Percentiles rank a stretch among this genome's conserved stretches.
These are phyloP conservation scores for Pristionchus japonicus DNA, from an alignment of 2,888 invertebrate genomes.

Conservation along the genomic window DNA sequence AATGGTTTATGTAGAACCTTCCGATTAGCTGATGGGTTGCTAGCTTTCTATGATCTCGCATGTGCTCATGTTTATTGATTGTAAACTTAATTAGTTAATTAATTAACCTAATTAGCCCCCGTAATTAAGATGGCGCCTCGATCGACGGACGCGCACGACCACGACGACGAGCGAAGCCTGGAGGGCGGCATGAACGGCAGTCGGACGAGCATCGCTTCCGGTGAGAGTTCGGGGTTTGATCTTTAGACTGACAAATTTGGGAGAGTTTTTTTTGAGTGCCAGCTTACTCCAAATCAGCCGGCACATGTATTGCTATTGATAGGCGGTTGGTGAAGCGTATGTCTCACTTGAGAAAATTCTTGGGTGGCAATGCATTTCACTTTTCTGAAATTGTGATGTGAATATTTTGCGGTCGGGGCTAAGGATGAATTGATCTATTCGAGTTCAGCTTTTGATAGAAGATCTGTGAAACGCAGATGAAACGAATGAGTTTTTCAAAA, in stretches of 20 bases:
- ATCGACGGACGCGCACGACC: not conserved
- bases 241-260: no score
- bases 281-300: not conserved
- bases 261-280: no score
- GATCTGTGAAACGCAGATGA: no score
- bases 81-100: not conserved
- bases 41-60: not conserved
- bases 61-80: not conserved
- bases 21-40: no score
- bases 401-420: no score
- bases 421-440: no score
- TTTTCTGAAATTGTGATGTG: no score
- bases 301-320: not conserved
- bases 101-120: not conserved
- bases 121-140: conserved; percentile 29
- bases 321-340: not conserved
- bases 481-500: not conserved
- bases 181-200: conserved; percentile 39
- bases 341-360: not conserved
- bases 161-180: conserved; percentile 33
- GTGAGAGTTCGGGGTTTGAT: not conserved
- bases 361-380: not conserved
- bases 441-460: not conserved
- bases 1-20: not conserved
- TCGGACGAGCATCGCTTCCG: not conserved